These are phyloP conservation scores for Rotaria macrura DNA, from an alignment of 2,888 invertebrate genomes.

Conservation along the genomic window DNA sequence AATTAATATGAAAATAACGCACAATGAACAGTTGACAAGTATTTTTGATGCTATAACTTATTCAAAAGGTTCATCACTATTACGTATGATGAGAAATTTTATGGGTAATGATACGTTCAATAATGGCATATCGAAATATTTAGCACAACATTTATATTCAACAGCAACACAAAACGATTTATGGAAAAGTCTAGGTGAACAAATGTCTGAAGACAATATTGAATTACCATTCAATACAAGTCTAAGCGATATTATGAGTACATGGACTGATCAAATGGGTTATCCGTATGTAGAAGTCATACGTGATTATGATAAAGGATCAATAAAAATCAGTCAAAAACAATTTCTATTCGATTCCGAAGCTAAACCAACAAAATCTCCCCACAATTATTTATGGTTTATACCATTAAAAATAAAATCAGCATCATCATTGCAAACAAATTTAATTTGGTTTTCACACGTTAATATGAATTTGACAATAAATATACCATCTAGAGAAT, in stretches of 20 bases:
- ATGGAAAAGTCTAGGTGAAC: constrained; percentile 73
- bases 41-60: constrained; percentile 95
- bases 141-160: constrained; percentile 71
- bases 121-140: constrained; percentile 55
- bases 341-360: constrained; percentile 24
- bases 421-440: neutral
- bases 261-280: constrained; percentile 33
- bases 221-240: constrained; percentile 70
- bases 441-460: neutral
- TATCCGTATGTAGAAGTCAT: constrained; percentile 28
- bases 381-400: constrained; percentile 20
- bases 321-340: constrained; percentile 18
- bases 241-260: constrained; percentile 60
- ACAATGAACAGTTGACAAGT: constrained; percentile 87
- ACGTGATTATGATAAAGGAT: neutral
- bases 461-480: neutral
- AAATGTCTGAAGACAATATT: constrained; percentile 18
- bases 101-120: constrained; percentile 65
- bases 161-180: constrained; percentile 86
- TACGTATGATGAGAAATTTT: constrained; percentile 82
- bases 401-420: constrained; percentile 21
- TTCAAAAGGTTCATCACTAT: constrained; percentile 84
- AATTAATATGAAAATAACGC: neutral
- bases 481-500: constrained; percentile 1
- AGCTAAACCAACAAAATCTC: constrained; percentile 1